phyloP scores from a whole-genome alignment of 2,888 invertebrate species.

The Herminia tarsipennalis region DNA sequence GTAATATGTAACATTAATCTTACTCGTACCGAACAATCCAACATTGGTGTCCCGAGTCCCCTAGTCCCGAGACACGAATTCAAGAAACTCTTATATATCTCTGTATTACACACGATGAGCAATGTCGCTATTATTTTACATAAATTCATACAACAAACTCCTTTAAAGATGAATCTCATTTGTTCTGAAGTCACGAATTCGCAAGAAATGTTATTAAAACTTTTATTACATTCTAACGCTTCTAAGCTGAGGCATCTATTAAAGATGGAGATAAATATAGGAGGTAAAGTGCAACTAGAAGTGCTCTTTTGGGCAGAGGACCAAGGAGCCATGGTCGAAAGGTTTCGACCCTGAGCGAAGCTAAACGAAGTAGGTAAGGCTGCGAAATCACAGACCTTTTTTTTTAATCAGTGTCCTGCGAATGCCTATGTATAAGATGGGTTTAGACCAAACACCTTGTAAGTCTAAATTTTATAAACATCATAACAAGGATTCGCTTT shows the following conservation, averaged over 20 bases:
- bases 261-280: slow-evolving; percentile 40
- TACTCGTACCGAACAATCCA: too few relatives aligned
- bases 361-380: not conserved
- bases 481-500: too few relatives aligned
- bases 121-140: slow-evolving; percentile 9
- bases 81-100: slow-evolving; percentile 8
- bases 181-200: slow-evolving; percentile 25
- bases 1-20: too few relatives aligned
- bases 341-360: too few relatives aligned
- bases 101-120: slow-evolving; percentile 8
- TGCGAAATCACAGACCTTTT: too few relatives aligned
- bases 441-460: too few relatives aligned
- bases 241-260: slow-evolving; percentile 15
- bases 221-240: slow-evolving; percentile 35
- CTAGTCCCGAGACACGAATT: too few relatives aligned
- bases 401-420: too few relatives aligned
- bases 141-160: slow-evolving; percentile 25
- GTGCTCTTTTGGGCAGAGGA: slow-evolving; percentile 45
- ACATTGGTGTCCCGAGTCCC: too few relatives aligned
- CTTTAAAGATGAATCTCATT: slow-evolving; percentile 30
- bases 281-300: slow-evolving; percentile 38
- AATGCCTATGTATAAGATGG: too few relatives aligned
- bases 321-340: too few relatives aligned
- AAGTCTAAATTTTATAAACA: too few relatives aligned
- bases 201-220: slow-evolving; percentile 36